Percentiles rank a stretch among this genome's conserved stretches.
phyloP scores from a whole-genome alignment of 2,888 invertebrate species.

The Drosophila birchii region DNA sequence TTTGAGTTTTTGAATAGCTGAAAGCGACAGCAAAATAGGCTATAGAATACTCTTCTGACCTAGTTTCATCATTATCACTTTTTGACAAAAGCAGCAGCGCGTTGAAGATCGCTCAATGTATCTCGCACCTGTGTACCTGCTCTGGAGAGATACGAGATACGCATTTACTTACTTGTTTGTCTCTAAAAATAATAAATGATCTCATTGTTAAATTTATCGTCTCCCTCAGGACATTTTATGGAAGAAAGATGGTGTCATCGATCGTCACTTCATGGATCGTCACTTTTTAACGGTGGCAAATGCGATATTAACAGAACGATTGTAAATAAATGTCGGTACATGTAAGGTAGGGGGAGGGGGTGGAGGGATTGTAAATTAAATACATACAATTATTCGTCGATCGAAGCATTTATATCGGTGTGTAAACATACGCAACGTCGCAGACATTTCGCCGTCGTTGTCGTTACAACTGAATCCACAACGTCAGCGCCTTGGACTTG shows the following conservation, averaged over 20 bases:
- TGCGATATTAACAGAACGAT: conserved; percentile 62
- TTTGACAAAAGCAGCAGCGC: conserved; percentile 27
- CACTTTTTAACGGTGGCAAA: conserved; percentile 59
- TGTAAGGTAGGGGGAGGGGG: conserved; percentile 21
- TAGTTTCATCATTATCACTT: conserved; percentile 41
- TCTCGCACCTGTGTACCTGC: conserved; percentile 18
- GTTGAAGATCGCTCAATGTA: conserved; percentile 13
- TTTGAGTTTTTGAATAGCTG: conserved; percentile 5
- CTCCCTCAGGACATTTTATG: conserved; percentile 48
- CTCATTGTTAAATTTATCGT: conserved; percentile 14
- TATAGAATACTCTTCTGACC: conserved; percentile 29
- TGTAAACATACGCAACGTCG: conserved; percentile 53
- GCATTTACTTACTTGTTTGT: conserved; percentile 19
- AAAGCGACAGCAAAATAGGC: conserved; percentile 34
- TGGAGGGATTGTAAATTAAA: conserved; percentile 66
- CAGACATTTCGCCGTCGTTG: conserved; percentile 63
- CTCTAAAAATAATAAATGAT: conserved; percentile 40
- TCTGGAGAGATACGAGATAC: conserved; percentile 17
- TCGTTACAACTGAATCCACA: conserved; percentile 73
- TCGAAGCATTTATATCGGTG: conserved; percentile 44
- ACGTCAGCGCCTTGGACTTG: conserved; percentile 41
- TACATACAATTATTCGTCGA: conserved; percentile 64
- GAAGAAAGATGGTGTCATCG: conserved; percentile 42
- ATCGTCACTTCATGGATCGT: conserved; percentile 41
- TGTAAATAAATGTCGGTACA: conserved; percentile 62